Evolutionary conservation across 2,888 invertebrate species (phyloP).

Genomic region (Cyrtodaria siliqua): DNA sequence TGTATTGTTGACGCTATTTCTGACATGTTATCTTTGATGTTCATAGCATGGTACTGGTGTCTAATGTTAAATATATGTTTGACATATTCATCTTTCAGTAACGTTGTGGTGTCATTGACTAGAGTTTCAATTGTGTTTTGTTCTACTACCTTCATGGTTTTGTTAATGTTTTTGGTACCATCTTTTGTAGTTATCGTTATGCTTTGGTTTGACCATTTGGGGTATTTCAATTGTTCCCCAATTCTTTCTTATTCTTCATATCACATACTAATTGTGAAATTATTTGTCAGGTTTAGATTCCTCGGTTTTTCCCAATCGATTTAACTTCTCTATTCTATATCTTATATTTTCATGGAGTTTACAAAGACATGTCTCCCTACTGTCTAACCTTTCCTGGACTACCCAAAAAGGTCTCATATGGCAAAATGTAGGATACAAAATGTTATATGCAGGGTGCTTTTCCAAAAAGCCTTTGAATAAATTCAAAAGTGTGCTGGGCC

Average conservation of each 20-base stretch:
- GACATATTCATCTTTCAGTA: background rate
- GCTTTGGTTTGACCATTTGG: background rate
- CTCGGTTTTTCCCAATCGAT: slow-evolving; percentile 4
- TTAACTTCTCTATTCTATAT: slow-evolving; percentile 22
- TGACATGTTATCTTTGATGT: slow-evolving; percentile 14
- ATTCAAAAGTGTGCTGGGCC: slow-evolving; percentile 47
- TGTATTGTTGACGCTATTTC: background rate
- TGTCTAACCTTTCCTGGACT: slow-evolving; percentile 21
- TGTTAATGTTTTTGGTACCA: background rate
- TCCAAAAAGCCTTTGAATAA: slow-evolving; percentile 40
- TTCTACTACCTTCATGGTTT: background rate
- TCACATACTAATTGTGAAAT: slow-evolving; percentile 15
- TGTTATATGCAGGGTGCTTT: slow-evolving; percentile 34
- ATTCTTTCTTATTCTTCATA: background rate
- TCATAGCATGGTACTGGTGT: background rate
- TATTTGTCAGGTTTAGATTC: slow-evolving; percentile 5
- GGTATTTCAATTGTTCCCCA: background rate
- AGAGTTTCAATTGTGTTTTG: background rate
- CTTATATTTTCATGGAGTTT: slow-evolving; percentile 49
- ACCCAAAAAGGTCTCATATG: slow-evolving; percentile 63
- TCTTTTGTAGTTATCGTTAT: background rate
- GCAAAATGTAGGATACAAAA: slow-evolving; percentile 49
- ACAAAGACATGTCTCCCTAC: slow-evolving; percentile 58
- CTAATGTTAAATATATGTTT: too few species aligned
- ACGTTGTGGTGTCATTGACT: background rate